Evolutionary conservation across 2,797 vertebrate genomes (phyloP), one percentile per base, ranked within the genome.

Genomic region (Eulemur coronatus): DNA sequence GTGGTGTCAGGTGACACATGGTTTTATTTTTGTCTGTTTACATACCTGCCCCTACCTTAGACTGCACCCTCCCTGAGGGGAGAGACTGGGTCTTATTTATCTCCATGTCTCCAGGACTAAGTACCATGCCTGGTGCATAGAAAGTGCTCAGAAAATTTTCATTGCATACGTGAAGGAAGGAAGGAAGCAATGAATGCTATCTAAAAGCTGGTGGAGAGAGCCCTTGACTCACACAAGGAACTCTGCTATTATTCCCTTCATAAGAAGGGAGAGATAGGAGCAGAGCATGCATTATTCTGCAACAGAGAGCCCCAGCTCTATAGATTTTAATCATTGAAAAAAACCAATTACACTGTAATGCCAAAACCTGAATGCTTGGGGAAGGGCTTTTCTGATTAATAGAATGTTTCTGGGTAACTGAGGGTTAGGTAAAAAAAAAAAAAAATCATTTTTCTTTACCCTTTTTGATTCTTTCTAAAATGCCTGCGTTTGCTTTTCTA

Each of bases 361-460:
- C 52, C 86, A 82, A 90, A 92, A 76, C 35, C 43, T 72, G 26
- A 96, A 95, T 75, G 38, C 79, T 80, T 82, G 22, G 48, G 50
- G 41, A 95, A 85, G 63, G 43, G 11, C 46, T 94, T 96, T 95
- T 84, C 52, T 96, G 38, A 18, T 93, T 93, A 95, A 85, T 94
- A 93, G 65, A 95, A 82, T 79, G 46, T 89, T 93, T 93, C 57
- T 67, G 86, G 55, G 52, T 76, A 94, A 93, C n/a, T 63, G 65
- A 94, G 35, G 38, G 2, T 86, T 94, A 59, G 33, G 33, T 24
- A 13, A 24, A 38, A 41, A 67, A 50, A 13, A 50, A 13, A 82
- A n/a, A 57, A 55, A 73, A 38, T 41, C 13, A 72, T 80, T 87
- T 97, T 88, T 70, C 33, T n/a, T 94, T 38, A 80, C 55, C 7